These are phyloP conservation scores for Cyphomyrmex costatus DNA, from an alignment of 1,140 invertebrate genomes.

Conservation along the genomic window DNA sequence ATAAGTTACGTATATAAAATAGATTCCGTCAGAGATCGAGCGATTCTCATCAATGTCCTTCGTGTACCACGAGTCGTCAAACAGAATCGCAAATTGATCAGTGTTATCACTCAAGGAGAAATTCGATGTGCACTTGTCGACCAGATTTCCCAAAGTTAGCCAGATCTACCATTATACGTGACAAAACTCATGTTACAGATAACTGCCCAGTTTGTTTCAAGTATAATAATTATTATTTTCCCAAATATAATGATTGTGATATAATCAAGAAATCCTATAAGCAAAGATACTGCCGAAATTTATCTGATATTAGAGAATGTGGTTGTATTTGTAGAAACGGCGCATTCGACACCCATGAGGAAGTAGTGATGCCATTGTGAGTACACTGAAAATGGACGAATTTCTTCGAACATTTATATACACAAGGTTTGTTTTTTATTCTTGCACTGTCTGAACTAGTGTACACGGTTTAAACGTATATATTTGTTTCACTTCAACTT, in stretches of 20 bases:
- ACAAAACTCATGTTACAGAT: slow-evolving; percentile 75
- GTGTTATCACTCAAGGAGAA: slow-evolving; percentile 20
- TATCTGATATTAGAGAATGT: neutral
- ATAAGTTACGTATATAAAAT: neutral
- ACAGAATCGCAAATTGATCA: slow-evolving; percentile 10
- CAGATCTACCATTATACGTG: slow-evolving; percentile 16
- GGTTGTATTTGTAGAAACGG: slow-evolving; percentile 59
- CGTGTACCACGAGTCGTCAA: neutral
- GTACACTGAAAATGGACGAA: slow-evolving; percentile 29
- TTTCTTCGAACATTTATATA: neutral
- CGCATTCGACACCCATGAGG: slow-evolving; percentile 59
- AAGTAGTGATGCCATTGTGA: slow-evolving; percentile 72
- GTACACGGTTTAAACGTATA: too few relatives aligned
- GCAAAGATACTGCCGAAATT: neutral
- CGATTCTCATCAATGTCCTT: slow-evolving; percentile 5
- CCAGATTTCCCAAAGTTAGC: neutral
- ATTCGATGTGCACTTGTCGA: neutral
- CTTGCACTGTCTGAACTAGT: too few relatives aligned
- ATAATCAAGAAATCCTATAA: neutral
- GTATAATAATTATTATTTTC: slow-evolving; percentile 83
- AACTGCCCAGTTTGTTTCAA: slow-evolving; percentile 82
- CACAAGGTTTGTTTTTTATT: too few relatives aligned
- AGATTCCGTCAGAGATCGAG: slow-evolving; percentile 34
- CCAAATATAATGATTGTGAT: slow-evolving; percentile 36
- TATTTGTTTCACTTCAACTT: too few relatives aligned